Conservation (phyloP, 2,797 vertebrate genomes). For the Lophotriccus pileatus region DNA sequence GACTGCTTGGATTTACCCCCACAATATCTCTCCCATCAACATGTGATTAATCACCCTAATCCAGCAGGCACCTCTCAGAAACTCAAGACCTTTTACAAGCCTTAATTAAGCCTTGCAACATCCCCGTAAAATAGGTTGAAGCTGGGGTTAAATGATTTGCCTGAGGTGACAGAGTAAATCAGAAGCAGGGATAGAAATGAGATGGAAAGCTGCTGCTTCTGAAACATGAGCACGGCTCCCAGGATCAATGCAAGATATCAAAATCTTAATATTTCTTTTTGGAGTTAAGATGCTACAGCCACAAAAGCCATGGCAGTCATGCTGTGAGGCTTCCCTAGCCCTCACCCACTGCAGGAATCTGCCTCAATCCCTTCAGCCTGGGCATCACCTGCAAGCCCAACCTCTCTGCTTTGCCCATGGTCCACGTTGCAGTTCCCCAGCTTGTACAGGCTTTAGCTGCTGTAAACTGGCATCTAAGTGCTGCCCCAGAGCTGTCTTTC, state of each 20-base stretch:
- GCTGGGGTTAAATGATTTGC: conserved; percentile 55
- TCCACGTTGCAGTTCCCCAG: background rate
- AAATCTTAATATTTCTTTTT: background rate
- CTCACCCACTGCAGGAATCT: background rate
- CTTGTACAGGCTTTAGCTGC: background rate
- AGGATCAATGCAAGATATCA: background rate
- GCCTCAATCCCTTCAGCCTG: background rate
- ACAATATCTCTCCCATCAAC: conserved; percentile 35
- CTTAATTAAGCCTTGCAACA: conserved; percentile 65
- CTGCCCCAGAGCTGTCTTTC: background rate
- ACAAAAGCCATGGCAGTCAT: background rate
- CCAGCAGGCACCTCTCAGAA: conserved; percentile 57
- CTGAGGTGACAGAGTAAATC: conserved; percentile 45
- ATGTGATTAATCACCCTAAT: conserved; percentile 52
- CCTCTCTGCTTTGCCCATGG: fast-evolving
- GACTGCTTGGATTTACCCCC: conserved; percentile 36
- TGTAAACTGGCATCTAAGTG: background rate
- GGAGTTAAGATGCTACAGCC: background rate
- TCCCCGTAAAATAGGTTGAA: conserved; percentile 64
- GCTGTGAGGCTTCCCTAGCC: background rate
- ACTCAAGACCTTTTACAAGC: conserved; percentile 52
- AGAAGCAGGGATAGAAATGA: conserved; percentile 22
- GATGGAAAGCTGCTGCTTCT: background rate
- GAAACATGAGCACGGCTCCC: fast-evolving
- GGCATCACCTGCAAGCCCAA: background rate